These are phyloP conservation scores for Athetis lepigone DNA, from an alignment of 2,888 invertebrate species.

Conservation along the genomic window DNA sequence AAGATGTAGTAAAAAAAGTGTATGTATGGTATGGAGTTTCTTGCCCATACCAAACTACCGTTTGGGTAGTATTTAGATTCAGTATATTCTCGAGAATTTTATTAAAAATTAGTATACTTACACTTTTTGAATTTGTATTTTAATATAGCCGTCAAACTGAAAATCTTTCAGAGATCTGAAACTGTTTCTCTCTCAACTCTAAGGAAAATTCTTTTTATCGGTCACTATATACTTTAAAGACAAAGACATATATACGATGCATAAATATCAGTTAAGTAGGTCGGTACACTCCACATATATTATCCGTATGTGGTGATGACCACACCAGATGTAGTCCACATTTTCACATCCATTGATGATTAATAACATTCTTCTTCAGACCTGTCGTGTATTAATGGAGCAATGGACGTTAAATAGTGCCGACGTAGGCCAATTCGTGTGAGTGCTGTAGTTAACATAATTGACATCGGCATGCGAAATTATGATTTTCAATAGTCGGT, in stretches of 20 bases:
- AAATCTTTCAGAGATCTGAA: not conserved
- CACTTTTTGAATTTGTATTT: too few species aligned
- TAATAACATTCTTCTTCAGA: constrained; percentile 22
- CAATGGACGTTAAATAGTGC: constrained; percentile 34
- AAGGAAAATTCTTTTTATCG: constrained; percentile 20
- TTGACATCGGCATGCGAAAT: constrained; percentile 40
- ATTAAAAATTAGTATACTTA: too few species aligned
- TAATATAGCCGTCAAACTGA: not conserved
- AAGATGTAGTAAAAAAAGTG: constrained; percentile 6
- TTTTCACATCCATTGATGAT: constrained; percentile 37
- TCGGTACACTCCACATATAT: constrained; percentile 29
- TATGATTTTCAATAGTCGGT: constrained; percentile 35
- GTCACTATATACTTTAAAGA: constrained; percentile 14
- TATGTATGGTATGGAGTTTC: not conserved
- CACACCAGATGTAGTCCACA: constrained; percentile 43
- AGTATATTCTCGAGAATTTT: too few species aligned
- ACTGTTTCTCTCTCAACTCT: constrained; percentile 2
- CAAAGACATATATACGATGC: not conserved
- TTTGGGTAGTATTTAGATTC: too few species aligned
- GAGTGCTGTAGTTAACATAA: constrained; percentile 37
- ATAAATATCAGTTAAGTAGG: constrained; percentile 25
- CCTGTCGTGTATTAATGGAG: constrained; percentile 26
- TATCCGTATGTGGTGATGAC: constrained; percentile 20
- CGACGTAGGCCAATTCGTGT: constrained; percentile 34
- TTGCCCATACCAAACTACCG: not conserved